phyloP scores from a whole-genome alignment of 2,888 invertebrate species.

The Troilus luridus region DNA sequence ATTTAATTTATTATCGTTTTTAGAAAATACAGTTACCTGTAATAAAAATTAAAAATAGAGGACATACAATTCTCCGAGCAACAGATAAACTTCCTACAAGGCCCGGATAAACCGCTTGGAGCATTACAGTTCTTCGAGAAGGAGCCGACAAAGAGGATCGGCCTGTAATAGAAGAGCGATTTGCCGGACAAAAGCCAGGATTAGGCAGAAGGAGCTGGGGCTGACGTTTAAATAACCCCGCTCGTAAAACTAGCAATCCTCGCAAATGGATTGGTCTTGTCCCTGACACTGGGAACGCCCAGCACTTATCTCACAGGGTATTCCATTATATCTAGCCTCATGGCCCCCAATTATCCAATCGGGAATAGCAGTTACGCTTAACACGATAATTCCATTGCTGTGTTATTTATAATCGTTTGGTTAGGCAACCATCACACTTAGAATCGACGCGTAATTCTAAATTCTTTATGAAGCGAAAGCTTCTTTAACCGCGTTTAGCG shows the following conservation, averaged over 20 bases:
- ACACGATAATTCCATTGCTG: background rate
- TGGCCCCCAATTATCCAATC: background rate
- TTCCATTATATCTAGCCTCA: background rate
- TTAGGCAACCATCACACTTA: background rate
- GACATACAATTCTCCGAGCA: background rate
- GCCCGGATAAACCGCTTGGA: background rate
- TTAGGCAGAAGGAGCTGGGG: conserved; percentile 26
- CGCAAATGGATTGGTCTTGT: background rate
- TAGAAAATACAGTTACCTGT: too few relatives aligned
- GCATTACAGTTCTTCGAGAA: background rate
- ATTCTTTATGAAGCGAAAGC: too few relatives aligned
- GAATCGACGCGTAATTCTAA: too few relatives aligned
- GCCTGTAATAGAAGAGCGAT: background rate
- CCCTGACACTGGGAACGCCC: background rate
- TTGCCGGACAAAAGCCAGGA: conserved; percentile 30
- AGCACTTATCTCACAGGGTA: background rate
- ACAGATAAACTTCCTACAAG: background rate
- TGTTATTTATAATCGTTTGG: background rate
- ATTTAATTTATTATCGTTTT: too few relatives aligned
- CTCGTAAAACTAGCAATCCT: conserved; percentile 34
- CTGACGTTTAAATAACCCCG: conserved; percentile 39
- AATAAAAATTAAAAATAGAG: too few relatives aligned
- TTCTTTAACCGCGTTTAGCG: too few relatives aligned
- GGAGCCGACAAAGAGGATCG: background rate
- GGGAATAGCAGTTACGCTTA: background rate